Conservation (phyloP, 2,888 invertebrate genomes). For the Microctonus brassicae region DNA sequence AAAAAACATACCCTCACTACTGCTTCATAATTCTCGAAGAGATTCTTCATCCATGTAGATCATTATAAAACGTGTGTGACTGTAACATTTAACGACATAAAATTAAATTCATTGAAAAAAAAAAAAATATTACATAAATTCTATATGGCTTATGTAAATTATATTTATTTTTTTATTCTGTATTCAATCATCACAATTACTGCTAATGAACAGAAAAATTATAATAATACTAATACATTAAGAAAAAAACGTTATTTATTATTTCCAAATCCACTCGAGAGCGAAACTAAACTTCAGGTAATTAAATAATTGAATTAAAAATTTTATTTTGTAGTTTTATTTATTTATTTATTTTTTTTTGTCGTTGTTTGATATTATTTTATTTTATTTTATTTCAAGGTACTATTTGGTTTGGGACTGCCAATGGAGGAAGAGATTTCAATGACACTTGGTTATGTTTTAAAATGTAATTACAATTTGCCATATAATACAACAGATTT, state of each 20-base stretch:
- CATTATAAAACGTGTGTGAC: neutral
- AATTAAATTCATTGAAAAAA: neutral
- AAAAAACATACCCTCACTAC: slow-evolving; percentile 1
- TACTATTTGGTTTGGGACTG: slow-evolving; percentile 78
- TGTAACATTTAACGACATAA: neutral
- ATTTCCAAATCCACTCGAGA: slow-evolving; percentile 56
- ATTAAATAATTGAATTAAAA: neutral
- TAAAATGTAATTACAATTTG: slow-evolving; percentile 78
- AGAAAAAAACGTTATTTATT: slow-evolving; percentile 52
- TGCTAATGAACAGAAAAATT: slow-evolving; percentile 10
- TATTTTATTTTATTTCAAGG: slow-evolving; percentile 65
- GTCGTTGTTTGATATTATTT: slow-evolving; percentile 10
- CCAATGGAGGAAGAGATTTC: slow-evolving; percentile 76
- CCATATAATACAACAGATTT: slow-evolving; percentile 76
- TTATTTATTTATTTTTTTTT: slow-evolving; percentile 22
- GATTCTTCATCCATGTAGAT: slow-evolving; percentile 6
- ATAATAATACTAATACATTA: slow-evolving; percentile 41
- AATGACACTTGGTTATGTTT: slow-evolving; percentile 76
- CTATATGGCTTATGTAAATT: neutral
- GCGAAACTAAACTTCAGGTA: slow-evolving; percentile 61
- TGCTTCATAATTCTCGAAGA: slow-evolving; percentile 26
- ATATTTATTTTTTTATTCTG: neutral
- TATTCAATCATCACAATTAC: neutral
- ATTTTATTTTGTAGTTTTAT: neutral
- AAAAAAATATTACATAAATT: neutral